phyloP scores from a whole-genome alignment of 2,888 invertebrate species.

The Myopa tessellatipennis region DNA sequence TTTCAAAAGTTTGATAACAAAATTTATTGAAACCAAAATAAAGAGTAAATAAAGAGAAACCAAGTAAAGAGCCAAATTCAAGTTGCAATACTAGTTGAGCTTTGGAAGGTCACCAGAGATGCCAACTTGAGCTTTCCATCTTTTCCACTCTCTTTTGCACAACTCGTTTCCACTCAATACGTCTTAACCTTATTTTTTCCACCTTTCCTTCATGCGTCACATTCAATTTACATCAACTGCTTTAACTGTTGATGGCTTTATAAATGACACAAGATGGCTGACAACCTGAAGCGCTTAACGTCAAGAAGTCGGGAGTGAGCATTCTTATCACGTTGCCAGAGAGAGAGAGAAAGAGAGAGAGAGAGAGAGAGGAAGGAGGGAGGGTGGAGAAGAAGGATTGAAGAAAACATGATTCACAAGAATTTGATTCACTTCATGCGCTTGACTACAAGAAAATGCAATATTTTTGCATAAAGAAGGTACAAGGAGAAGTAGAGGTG shows the following conservation, averaged over 20 bases:
- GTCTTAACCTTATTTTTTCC: neutral
- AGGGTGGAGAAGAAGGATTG: neutral
- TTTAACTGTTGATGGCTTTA: slow-evolving; percentile 11
- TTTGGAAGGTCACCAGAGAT: no score
- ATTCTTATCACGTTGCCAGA: neutral
- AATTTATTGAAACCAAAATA: no score
- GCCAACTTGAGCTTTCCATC: no score
- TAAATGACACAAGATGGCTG: slow-evolving; percentile 3
- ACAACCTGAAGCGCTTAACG: slow-evolving; percentile 22
- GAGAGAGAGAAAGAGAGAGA: neutral
- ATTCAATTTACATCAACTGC: slow-evolving; percentile 22
- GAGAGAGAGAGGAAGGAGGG: neutral
- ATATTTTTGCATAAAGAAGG: slow-evolving; percentile 15
- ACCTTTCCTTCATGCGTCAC: neutral
- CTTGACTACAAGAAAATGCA: slow-evolving; percentile 32
- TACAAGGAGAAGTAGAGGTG: neutral
- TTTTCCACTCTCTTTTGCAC: no score
- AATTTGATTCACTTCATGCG: slow-evolving; percentile 22
- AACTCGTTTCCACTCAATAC: neutral
- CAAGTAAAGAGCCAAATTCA: no score
- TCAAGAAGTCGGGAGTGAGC: slow-evolving; percentile 23
- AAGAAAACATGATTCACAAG: slow-evolving; percentile 3
- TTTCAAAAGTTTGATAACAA: no score
- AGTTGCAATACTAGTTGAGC: no score
- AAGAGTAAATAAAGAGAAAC: no score